These are phyloP conservation scores for Cheilosia soror DNA, from an alignment of 2,888 invertebrate genomes.

Conservation along the genomic window DNA sequence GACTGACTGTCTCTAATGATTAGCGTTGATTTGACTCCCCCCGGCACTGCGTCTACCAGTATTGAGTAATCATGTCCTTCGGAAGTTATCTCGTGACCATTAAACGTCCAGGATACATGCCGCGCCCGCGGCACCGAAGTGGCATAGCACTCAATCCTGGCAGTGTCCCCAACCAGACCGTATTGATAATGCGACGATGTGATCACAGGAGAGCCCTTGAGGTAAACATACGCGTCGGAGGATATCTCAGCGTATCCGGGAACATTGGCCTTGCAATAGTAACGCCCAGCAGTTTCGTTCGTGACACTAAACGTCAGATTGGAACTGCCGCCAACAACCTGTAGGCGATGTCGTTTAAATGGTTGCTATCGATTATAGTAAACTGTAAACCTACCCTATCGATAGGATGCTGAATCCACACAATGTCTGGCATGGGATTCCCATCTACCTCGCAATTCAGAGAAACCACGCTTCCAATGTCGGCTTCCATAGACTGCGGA, in stretches of 20 bases:
- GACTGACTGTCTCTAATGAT: conserved; percentile 94
- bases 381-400: conserved; percentile 85
- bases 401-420: conserved; percentile 94
- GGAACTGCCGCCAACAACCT: conserved; percentile 90
- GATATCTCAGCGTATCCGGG: conserved; percentile 94
- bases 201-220: conserved; percentile 93
- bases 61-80: conserved; percentile 90
- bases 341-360: conserved; percentile 57
- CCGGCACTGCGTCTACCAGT: conserved; percentile 89
- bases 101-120: conserved; percentile 93
- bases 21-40: conserved; percentile 94
- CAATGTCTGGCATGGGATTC: conserved; percentile 94
- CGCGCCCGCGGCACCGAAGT: conserved; percentile 95
- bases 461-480: conserved; percentile 90
- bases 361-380: neutral
- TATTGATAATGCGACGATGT: conserved; percentile 92
- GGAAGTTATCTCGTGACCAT: conserved; percentile 91
- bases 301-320: conserved; percentile 92
- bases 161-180: conserved; percentile 91
- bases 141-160: conserved; percentile 94
- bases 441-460: conserved; percentile 95
- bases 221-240: conserved; percentile 90
- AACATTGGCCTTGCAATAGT: conserved; percentile 95
- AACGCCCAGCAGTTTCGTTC: conserved; percentile 92
- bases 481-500: conserved; percentile 92